Conservation (phyloP, 2,888 invertebrate species). For the Muschampia plurimacula region DNA sequence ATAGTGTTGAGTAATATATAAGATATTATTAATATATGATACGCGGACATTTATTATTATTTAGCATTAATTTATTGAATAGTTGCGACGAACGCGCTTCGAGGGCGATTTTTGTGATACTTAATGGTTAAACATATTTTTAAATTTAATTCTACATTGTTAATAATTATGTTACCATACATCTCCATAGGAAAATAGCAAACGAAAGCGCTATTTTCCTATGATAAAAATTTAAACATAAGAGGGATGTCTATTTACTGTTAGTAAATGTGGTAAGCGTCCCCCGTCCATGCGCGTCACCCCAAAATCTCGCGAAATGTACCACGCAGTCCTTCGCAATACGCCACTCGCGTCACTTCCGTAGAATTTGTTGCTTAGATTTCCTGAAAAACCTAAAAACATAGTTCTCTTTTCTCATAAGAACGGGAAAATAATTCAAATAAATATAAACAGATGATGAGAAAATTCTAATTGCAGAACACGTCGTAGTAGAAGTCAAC, state of each 20-base stretch:
- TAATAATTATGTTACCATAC: background rate
- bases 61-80: no score
- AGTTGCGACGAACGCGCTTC: no score
- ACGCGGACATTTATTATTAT: no score
- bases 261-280: conserved; percentile 61
- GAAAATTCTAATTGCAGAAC: background rate
- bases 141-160: background rate
- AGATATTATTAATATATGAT: no score
- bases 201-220: background rate
- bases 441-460: conserved; percentile 41
- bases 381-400: conserved; percentile 52
- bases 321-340: conserved; percentile 76
- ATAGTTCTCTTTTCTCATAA: conserved; percentile 42
- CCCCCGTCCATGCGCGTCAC: conserved; percentile 76
- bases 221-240: conserved; percentile 16
- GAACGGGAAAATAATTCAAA: conserved; percentile 24
- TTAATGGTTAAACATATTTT: background rate
- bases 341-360: conserved; percentile 69
- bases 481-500: background rate
- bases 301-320: conserved; percentile 64
- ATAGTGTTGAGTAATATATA: no score
- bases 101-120: no score
- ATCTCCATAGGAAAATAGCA: background rate
- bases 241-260: conserved; percentile 36
- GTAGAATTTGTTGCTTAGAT: conserved; percentile 52